phyloP scores from a whole-genome alignment of 2,113 vertebrate genomes.

The Pavo muticus region DNA sequence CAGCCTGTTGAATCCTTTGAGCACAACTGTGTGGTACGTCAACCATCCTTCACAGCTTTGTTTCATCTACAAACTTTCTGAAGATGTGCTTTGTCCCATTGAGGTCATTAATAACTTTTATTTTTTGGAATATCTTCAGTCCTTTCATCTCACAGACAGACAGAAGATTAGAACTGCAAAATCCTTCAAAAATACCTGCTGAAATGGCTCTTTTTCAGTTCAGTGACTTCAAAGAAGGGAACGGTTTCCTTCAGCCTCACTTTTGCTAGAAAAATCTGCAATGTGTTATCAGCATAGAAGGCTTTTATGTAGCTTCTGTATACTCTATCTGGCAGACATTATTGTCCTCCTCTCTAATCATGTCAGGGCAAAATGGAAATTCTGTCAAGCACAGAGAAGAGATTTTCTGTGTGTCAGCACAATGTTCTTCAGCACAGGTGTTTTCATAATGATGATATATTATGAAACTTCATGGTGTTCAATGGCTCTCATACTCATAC shows the following conservation, averaged over 20 bases:
- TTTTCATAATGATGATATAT: conserved; percentile 78
- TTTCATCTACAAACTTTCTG: not conserved
- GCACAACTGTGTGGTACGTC: not conserved
- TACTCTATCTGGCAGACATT: not conserved
- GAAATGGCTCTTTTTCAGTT: conserved; percentile 25
- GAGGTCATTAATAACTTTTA: not conserved
- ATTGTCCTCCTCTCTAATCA: not conserved
- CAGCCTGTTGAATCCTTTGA: not conserved
- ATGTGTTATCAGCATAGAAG: not conserved
- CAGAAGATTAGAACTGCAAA: conserved; percentile 9
- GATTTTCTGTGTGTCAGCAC: conserved; percentile 69
- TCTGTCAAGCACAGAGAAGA: conserved; percentile 10
- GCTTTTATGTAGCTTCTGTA: not conserved
- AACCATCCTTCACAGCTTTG: not conserved
- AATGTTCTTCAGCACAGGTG: conserved; percentile 71
- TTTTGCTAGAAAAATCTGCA: not conserved
- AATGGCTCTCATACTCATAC: conserved; percentile 69
- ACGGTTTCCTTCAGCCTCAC: not conserved
- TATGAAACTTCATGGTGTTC: conserved; percentile 70
- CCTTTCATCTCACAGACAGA: conserved; percentile 3
- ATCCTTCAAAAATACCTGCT: conserved; percentile 36
- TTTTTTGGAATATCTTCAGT: not conserved
- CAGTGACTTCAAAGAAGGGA: not conserved
- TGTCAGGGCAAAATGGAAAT: conserved; percentile 6
- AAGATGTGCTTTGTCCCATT: not conserved